These are phyloP conservation scores for Athene noctua DNA, from an alignment of 2,113 vertebrate species.

Conservation along the genomic window DNA sequence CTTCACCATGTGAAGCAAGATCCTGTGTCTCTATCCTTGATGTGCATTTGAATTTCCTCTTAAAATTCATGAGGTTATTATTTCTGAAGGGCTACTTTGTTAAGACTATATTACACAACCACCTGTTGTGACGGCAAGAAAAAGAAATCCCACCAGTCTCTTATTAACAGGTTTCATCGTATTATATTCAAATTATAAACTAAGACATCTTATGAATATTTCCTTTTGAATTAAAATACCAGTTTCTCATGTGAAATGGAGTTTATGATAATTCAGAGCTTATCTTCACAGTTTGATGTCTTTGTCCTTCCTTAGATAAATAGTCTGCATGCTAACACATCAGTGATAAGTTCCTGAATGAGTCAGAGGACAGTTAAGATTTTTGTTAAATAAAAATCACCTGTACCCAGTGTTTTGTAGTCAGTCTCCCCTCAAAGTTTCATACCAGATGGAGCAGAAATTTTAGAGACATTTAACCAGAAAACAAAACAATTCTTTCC, in stretches of 20 bases:
- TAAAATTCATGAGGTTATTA: neutral
- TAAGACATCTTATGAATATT: conserved; percentile 26
- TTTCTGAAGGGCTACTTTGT: neutral
- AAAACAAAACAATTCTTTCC: neutral
- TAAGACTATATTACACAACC: neutral
- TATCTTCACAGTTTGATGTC: conserved; percentile 39
- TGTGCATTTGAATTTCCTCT: neutral
- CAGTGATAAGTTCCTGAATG: neutral
- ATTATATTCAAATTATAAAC: conserved; percentile 18
- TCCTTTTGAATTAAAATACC: conserved; percentile 32
- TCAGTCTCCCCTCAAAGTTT: neutral
- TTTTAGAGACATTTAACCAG: neutral
- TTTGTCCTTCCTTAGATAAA: conserved; percentile 40
- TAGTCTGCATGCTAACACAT: neutral
- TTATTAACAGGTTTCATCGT: neutral
- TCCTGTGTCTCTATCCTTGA: neutral
- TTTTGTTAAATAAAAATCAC: neutral
- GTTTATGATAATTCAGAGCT: conserved; percentile 42
- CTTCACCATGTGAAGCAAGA: neutral
- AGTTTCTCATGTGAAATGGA: neutral
- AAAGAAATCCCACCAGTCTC: neutral
- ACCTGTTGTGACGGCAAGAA: neutral
- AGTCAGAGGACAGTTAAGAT: neutral
- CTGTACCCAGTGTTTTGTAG: neutral
- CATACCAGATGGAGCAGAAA: neutral